These are phyloP conservation scores for Paramuricea clavata DNA, from an alignment of 92 coral and sea anemone species.

Conservation along the genomic window DNA sequence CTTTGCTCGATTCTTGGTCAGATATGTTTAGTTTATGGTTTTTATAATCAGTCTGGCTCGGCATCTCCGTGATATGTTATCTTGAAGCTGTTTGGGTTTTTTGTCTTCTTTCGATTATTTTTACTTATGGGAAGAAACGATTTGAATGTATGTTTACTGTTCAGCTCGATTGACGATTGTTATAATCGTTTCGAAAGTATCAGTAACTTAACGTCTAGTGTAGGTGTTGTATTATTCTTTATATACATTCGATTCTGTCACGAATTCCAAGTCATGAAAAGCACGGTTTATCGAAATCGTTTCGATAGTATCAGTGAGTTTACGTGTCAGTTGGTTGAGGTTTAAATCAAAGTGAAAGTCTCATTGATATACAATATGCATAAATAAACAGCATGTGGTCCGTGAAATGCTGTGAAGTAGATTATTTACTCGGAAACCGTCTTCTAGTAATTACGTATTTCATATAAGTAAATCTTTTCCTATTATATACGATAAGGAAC, in stretches of 20 bases:
- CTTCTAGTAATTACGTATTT: no score
- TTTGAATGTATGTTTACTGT: neutral
- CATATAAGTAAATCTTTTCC: no score
- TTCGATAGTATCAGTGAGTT: neutral
- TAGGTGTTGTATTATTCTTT: neutral
- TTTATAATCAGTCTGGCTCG: neutral
- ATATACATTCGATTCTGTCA: neutral
- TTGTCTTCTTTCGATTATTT: neutral
- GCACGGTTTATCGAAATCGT: neutral
- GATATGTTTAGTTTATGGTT: no score
- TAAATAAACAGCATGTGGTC: neutral
- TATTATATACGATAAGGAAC: no score
- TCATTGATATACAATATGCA: neutral
- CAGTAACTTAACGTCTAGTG: neutral
- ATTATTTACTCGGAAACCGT: no score
- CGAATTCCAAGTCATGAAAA: neutral
- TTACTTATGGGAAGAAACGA: no score
- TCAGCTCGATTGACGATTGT: neutral
- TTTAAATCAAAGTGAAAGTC: neutral
- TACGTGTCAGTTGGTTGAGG: neutral
- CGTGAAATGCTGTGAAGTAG: no score
- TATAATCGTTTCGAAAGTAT: neutral
- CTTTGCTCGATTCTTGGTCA: neutral
- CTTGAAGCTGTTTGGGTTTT: neutral
- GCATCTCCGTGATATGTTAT: no score